These are phyloP conservation scores for Australoheros facetus DNA, from an alignment of 2,797 vertebrate species.

Conservation along the genomic window DNA sequence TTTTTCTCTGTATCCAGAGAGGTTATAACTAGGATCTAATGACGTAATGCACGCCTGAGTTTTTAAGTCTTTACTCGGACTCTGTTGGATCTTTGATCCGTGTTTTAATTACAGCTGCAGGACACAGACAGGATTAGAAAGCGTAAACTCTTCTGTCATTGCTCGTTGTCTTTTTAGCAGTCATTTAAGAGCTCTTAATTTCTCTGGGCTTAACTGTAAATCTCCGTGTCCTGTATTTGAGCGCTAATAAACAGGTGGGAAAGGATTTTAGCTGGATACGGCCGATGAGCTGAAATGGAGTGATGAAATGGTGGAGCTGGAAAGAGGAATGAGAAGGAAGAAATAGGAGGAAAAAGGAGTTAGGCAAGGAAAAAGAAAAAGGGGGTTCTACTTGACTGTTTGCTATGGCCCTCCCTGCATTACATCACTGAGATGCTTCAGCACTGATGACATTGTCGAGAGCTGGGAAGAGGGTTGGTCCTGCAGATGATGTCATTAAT, in stretches of 20 bases:
- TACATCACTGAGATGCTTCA: conserved; percentile 81
- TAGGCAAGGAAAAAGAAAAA: conserved; percentile 17
- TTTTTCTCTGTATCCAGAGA: conserved; percentile 6
- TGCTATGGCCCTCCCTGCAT: conserved; percentile 72
- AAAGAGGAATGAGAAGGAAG: conserved; percentile 19
- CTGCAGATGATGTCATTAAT: conserved; percentile 78
- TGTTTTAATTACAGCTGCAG: conserved; percentile 69
- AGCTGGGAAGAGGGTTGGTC: conserved; percentile 44
- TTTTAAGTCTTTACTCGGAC: conserved; percentile 26
- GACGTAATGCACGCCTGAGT: conserved; percentile 36
- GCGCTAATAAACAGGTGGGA: conserved; percentile 57
- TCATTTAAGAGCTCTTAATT: conserved; percentile 46
- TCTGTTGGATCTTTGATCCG: conserved; percentile 43
- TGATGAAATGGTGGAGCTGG: conserved; percentile 29
- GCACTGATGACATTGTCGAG: conserved; percentile 77
- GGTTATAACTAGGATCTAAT: conserved; percentile 14
- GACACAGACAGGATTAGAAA: conserved; percentile 58
- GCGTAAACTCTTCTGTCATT: conserved; percentile 49
- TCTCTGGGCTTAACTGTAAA: conserved; percentile 45
- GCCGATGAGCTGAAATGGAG: conserved; percentile 31
- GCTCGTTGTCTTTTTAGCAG: conserved; percentile 42
- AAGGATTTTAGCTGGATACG: conserved; percentile 39
- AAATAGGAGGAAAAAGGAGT: conserved; percentile 17
- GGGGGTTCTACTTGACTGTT: conserved; percentile 46
- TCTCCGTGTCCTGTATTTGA: conserved; percentile 29